Conservation (phyloP, 2,797 vertebrate genomes). For the Erithacus rubecula region DNA sequence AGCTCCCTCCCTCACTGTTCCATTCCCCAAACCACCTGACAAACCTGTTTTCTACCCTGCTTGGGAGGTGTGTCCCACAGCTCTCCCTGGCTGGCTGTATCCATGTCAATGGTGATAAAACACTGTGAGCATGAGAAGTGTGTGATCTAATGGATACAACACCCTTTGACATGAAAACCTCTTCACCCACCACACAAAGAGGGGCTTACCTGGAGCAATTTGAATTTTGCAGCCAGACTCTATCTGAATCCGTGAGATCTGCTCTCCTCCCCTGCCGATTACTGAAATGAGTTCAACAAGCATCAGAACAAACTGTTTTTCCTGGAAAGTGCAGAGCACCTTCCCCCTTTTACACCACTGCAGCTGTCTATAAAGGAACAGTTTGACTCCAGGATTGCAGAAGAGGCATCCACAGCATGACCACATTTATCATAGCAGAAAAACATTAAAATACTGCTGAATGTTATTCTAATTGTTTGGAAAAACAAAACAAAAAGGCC, state of each 20-base stretch:
- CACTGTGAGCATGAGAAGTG: rapidly evolving
- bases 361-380: constrained; percentile 10
- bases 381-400: constrained; percentile 1
- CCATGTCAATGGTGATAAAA: background rate
- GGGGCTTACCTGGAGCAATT: constrained; percentile 91
- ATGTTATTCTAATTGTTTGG: background rate
- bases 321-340: background rate
- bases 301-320: constrained; percentile 42
- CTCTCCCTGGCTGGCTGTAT: background rate
- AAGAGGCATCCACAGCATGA: constrained; percentile 10
- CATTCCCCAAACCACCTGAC: background rate
- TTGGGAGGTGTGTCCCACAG: background rate
- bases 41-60: background rate
- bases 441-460: background rate
- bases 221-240: constrained; percentile 99
- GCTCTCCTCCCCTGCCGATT: constrained; percentile 97
- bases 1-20: background rate
- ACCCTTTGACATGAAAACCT: background rate
- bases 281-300: constrained; percentile 78
- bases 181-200: background rate
- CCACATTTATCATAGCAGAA: background rate
- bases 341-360: background rate
- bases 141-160: background rate
- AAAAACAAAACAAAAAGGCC: background rate
- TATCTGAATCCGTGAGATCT: constrained; percentile 97